Conservation (phyloP, 2,113 vertebrate genomes). For the Cheirogaleus medius region DNA sequence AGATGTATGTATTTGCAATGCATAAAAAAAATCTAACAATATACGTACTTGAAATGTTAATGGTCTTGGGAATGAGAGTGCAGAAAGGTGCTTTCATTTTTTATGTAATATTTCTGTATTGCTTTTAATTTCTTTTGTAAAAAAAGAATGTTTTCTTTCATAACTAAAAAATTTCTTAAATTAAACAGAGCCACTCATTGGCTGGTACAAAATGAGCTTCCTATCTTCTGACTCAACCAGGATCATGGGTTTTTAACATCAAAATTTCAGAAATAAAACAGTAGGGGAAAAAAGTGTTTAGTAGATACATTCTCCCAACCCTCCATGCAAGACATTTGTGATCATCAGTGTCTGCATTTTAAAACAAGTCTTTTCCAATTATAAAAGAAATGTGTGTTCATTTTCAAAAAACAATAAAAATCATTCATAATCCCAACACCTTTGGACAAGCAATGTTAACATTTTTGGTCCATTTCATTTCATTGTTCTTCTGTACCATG, state of each 20-base stretch:
- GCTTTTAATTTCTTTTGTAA: background rate
- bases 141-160: background rate
- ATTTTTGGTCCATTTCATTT: background rate
- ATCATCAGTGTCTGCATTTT: background rate
- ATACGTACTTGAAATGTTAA: background rate
- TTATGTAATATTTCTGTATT: background rate
- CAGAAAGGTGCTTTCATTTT: background rate
- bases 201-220: background rate
- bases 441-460: background rate
- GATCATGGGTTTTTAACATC: background rate
- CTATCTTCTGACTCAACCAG: background rate
- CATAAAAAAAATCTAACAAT: background rate
- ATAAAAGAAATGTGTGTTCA: background rate
- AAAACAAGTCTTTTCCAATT: background rate
- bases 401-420: background rate
- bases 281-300: background rate
- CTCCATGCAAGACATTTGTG: background rate
- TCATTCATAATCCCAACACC: background rate
- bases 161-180: background rate
- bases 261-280: slow-evolving; percentile 19
- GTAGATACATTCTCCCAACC: background rate
- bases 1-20: background rate
- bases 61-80: background rate
- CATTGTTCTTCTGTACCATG: background rate
- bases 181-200: background rate